Base-by-base conservation (phyloP, 2,113 vertebrate species). In the Xenopus borealis region DNA sequence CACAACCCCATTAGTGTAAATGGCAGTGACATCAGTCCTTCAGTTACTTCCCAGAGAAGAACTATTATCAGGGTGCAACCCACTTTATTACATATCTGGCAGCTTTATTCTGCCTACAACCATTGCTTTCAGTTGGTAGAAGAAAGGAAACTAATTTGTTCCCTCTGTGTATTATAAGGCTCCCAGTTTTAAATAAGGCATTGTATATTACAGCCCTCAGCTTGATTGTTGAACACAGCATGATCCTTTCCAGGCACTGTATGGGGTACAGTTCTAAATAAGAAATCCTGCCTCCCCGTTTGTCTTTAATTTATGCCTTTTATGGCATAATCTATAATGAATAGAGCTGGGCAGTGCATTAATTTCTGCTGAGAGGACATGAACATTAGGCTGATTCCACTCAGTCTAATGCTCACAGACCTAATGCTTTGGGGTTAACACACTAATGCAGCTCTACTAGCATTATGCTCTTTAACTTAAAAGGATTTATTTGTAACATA, bases 301-400 rank as follows among this genome's bases (percentile, higher is more conserved):
- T 46, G 63, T 45, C 14, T 40, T 53, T 44, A 65, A 65, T 65
- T 17, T 44, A 65, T 55, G 52, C 23, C 58, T 72, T 65, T 55
- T 33, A 66, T 66, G 7, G 20, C 27, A 57, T 66, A 73, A 66
- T 73, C 62, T 74, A 45, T 59, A 74, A 66, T 27, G 13, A 44
- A 59, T 58, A 66, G 40, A 66, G 52, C 53, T 33, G 17, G 19
- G 53, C 30, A 74, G 40, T 59, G 53, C 72, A 74, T 66, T 59
- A 46, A 66, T 66, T 59, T 66, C 50, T 47, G 63, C 53, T 66
- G 72, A 73, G 47, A 55, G 50, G 62, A 64, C 71, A 66, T n/a
- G 20, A 30, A 23, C 23, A 23, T 18, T 55, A 46, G 71, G 33
- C 33, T 40, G 33, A 72, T 46, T 44, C 63, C 47, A 50, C 47